Evolutionary conservation across 2,888 invertebrate species (phyloP).

Genomic region (Pharmacophagus antenor): DNA sequence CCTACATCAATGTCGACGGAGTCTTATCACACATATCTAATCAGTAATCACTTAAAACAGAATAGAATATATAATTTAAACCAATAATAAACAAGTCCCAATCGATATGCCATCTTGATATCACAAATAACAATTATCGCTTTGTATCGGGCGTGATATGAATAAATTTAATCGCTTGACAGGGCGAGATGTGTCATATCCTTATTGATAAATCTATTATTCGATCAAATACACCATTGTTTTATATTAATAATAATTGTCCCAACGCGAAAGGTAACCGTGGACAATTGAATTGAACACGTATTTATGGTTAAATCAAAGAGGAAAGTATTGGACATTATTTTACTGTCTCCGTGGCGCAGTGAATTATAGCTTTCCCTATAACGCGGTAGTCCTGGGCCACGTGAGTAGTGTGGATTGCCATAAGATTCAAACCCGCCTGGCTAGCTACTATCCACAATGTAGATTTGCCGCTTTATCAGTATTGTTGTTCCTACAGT

Average conservation of each 20-base stretch:
- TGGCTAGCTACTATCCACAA: too few relatives aligned
- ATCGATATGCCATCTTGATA: not conserved
- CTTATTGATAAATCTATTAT: slow-evolving; percentile 6
- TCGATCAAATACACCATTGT: not conserved
- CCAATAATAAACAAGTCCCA: not conserved
- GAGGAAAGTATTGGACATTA: not conserved
- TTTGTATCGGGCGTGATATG: slow-evolving; percentile 6
- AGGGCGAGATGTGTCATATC: slow-evolving; percentile 3
- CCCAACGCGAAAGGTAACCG: not conserved
- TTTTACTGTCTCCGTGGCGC: too few relatives aligned
- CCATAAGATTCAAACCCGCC: too few relatives aligned
- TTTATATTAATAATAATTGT: not conserved
- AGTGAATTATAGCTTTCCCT: too few relatives aligned
- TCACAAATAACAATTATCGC: not conserved
- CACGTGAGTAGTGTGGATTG: too few relatives aligned
- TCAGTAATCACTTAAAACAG: too few relatives aligned
- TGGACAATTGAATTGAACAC: not conserved
- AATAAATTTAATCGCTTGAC: slow-evolving; percentile 6
- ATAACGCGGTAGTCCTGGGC: too few relatives aligned
- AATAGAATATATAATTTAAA: too few relatives aligned
- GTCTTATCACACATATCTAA: too few relatives aligned
- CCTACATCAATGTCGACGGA: too few relatives aligned
- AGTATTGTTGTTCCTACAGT: too few relatives aligned
- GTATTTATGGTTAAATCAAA: not conserved
- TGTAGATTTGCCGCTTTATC: too few relatives aligned